Percentiles rank a stretch among this genome's conserved stretches.
These are phyloP conservation scores for Lasioglossum morio DNA, from an alignment of 2,888 invertebrate genomes.

Conservation along the genomic window DNA sequence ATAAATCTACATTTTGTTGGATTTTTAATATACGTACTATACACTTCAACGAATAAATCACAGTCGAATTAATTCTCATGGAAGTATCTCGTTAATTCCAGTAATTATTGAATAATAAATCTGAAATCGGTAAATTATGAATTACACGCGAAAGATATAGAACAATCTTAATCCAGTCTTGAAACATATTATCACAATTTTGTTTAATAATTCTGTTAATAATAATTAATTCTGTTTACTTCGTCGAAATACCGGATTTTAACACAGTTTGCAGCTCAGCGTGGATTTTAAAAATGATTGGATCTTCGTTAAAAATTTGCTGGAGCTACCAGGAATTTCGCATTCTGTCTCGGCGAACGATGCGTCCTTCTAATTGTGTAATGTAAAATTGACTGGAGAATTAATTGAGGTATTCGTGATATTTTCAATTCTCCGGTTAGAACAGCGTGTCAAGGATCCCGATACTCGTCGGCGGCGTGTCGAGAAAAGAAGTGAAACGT, in stretches of 20 bases:
- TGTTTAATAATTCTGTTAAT: no score
- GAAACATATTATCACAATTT: not conserved
- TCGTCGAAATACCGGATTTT: not conserved
- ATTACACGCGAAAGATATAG: not conserved
- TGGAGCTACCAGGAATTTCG: not conserved
- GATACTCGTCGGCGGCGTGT: not conserved
- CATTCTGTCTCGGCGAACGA: not conserved
- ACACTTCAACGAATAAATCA: no score
- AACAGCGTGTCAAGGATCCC: constrained; percentile 2
- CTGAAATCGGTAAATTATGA: not conserved
- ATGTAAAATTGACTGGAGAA: not conserved
- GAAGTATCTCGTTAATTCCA: no score
- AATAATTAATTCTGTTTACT: no score
- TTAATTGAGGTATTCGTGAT: constrained; percentile 11
- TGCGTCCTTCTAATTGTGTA: not conserved
- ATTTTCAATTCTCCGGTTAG: not conserved
- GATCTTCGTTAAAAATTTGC: not conserved
- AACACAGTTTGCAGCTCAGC: not conserved
- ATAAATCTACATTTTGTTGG: no score
- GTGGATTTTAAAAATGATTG: not conserved
- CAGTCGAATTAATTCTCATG: no score
- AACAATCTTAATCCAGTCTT: no score
- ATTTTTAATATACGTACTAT: no score
- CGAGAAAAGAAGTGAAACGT: not conserved
- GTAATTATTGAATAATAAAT: not conserved